Evolutionary conservation across 1,140 invertebrate genomes (phyloP), one percentile per base, ranked within the genome.

Genomic region (Drosophila rufa): DNA sequence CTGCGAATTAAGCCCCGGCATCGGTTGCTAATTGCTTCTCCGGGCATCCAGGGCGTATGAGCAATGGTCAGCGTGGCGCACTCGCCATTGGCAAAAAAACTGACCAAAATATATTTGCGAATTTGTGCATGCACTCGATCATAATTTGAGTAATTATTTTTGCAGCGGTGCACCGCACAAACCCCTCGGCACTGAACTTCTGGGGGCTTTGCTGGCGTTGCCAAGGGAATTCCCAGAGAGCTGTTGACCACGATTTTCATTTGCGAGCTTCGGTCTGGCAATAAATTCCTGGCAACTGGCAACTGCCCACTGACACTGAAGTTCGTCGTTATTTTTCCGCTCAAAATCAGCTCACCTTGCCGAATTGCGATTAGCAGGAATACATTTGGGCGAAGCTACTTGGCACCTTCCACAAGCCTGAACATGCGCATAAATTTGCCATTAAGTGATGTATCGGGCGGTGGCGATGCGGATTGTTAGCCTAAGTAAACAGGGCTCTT

Each of bases 61-160:
- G 59, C 33, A 51, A 65, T 70, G 3, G 19, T 8, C 30, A 17
- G 47, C 40, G 43, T 25, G 36, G 17, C 48, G 42, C 48, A 60
- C 17, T n/a, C 55, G 25, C 55, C 38, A 38, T 30, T 42, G 61
- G 47, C n/a, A 36, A 56, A 60, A 55, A 17, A 19, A 7, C 51
- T 36, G 15, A 42, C 25, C 45, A 25, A 61, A 60, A 85, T 79
- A 67, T 69, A 75, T 70, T 82, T 86, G 69, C 66, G 79, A 73
- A 82, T 86, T 85, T 82, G 56, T 50, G 56, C 79, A 77, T 64
- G 59, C 61, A 79, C 69, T 76, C 62, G 64, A 65, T 86, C 75
- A 82, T 79, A 85, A 82, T 81, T 76, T 78, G 75, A 67, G 74
- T 85, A 78, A 81, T 87, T 86, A 79, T 79, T 87, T 87, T 73